A percentile compares a stretch with the other conserved stretches of the same genome.
Evolutionary conservation across 1,140 invertebrate species (phyloP).

Genomic region (Rhopalosiphum maidis): DNA sequence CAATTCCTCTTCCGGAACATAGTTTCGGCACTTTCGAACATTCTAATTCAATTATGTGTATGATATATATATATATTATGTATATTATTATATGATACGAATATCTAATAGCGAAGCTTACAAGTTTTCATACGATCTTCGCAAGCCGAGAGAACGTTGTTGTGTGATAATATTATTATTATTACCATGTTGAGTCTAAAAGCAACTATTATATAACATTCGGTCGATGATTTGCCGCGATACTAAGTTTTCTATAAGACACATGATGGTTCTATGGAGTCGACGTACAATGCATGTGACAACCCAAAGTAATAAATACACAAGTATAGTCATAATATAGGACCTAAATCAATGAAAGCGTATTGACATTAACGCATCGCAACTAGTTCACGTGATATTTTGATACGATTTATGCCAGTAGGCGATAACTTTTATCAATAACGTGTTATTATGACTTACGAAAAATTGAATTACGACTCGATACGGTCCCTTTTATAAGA

Average conservation of each 20-base stretch:
- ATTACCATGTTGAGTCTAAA: neutral
- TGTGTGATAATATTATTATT: constrained; percentile 8
- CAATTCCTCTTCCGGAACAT: neutral
- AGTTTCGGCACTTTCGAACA: neutral
- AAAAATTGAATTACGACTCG: too few relatives aligned
- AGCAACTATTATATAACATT: neutral
- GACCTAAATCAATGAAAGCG: neutral
- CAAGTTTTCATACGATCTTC: neutral
- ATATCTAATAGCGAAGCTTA: neutral
- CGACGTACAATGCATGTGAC: neutral
- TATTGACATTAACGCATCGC: neutral
- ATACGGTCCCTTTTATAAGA: too few relatives aligned
- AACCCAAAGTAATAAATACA: neutral
- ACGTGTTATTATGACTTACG: too few relatives aligned
- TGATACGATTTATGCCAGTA: neutral
- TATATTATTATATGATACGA: neutral
- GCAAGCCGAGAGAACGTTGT: neutral
- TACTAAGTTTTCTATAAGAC: neutral
- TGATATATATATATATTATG: neutral
- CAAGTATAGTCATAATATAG: neutral
- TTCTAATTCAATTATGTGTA: neutral
- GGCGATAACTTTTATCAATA: too few relatives aligned
- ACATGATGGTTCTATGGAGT: neutral
- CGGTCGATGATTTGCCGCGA: neutral
- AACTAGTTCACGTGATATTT: neutral